Evolutionary conservation across 1,140 invertebrate species (phyloP).

Genomic region (Papilio dardanus): DNA sequence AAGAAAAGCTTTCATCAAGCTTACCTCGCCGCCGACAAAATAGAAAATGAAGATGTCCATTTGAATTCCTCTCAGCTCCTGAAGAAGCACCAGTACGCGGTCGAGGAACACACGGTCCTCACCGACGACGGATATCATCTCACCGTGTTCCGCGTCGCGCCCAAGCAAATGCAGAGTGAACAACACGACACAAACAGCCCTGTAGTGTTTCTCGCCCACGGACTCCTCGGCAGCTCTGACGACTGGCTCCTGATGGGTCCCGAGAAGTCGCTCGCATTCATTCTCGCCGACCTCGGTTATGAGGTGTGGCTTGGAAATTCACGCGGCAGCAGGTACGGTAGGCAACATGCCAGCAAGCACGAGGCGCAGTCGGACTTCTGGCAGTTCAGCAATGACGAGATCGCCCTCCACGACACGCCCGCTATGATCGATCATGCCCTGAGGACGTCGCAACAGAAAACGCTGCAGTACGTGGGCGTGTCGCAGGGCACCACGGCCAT

Average conservation of each 20-base stretch:
- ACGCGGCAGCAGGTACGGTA: slow-evolving; percentile 88
- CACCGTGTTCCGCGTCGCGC: slow-evolving; percentile 83
- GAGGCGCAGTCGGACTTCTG: slow-evolving; percentile 78
- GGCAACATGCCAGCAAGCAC: slow-evolving; percentile 81
- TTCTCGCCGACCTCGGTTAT: slow-evolving; percentile 83
- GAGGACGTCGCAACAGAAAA: slow-evolving; percentile 75
- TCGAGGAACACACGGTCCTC: slow-evolving; percentile 82
- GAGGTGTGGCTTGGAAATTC: slow-evolving; percentile 91
- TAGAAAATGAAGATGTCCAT: slow-evolving; percentile 49
- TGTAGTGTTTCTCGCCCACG: slow-evolving; percentile 86
- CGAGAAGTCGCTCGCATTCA: slow-evolving; percentile 79
- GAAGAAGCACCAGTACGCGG: slow-evolving; percentile 81
- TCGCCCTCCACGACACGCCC: slow-evolving; percentile 88
- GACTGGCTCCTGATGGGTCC: slow-evolving; percentile 84
- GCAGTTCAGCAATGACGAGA: slow-evolving; percentile 87
- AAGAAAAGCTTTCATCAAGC: slow-evolving; percentile 57
- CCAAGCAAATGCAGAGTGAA: slow-evolving; percentile 45
- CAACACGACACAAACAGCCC: slow-evolving; percentile 44
- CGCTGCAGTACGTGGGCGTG: slow-evolving; percentile 87
- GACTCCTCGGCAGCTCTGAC: slow-evolving; percentile 84
- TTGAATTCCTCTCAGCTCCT: slow-evolving; percentile 65
- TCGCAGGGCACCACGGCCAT: slow-evolving; percentile 77
- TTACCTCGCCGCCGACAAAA: slow-evolving; percentile 44
- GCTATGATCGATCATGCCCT: slow-evolving; percentile 88
- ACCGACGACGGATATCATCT: slow-evolving; percentile 86